A percentile compares a stretch with the other conserved stretches of the same genome.
These are phyloP conservation scores for Dinothrombium tinctorium DNA, from an alignment of 1,140 invertebrate genomes.

Conservation along the genomic window DNA sequence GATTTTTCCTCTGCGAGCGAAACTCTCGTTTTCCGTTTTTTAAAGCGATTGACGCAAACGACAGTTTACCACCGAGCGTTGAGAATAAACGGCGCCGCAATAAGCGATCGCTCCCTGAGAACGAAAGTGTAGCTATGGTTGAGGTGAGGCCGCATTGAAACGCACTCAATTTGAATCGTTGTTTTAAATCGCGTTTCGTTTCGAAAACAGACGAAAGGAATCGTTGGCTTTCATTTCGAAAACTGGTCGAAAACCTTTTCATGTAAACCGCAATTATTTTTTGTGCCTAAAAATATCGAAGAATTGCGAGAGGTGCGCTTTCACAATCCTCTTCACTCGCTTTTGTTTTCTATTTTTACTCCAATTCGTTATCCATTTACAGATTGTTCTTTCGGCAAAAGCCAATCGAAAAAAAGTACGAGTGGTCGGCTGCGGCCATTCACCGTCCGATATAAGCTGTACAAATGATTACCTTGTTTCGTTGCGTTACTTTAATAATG, in stretches of 20 bases:
- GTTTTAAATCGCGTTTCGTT: too few species aligned
- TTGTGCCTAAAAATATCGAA: conserved; percentile 19
- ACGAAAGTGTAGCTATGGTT: too few species aligned
- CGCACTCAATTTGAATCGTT: too few species aligned
- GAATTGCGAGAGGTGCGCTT: conserved; percentile 17
- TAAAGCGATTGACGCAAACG: too few species aligned
- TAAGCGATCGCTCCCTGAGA: too few species aligned
- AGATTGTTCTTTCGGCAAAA: conserved; percentile 19
- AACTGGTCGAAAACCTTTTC: conserved; percentile 22
- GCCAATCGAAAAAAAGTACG: conserved; percentile 19
- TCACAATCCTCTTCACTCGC: background rate
- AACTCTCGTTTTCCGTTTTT: too few species aligned
- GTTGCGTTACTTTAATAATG: conserved; percentile 18
- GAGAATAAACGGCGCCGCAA: too few species aligned
- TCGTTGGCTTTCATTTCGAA: conserved; percentile 14
- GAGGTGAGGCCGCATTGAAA: too few species aligned
- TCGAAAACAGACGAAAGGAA: background rate
- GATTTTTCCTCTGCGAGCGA: too few species aligned
- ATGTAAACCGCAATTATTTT: conserved; percentile 19
- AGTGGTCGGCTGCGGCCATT: conserved; percentile 21
- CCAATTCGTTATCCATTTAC: conserved; percentile 5
- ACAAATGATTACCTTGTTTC: conserved; percentile 21
- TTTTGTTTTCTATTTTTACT: conserved; percentile 1
- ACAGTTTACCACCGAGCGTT: too few species aligned
- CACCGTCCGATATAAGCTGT: conserved; percentile 21